Base-by-base conservation (phyloP, 2,888 invertebrate species). In the Cheilosia urbana region DNA sequence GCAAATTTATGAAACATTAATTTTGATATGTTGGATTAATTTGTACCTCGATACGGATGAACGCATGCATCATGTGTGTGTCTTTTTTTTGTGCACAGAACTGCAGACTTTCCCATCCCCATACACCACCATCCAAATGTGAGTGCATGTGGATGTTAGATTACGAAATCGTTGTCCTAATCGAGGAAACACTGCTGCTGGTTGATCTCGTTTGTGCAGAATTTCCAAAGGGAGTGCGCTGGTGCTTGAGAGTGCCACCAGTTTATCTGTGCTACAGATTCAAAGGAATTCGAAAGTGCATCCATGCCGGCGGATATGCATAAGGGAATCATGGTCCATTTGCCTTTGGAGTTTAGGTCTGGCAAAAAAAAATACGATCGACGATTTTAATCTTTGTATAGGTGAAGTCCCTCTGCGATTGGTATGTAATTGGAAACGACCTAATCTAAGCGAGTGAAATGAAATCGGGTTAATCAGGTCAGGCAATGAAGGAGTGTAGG, bases 1-100 rank as follows among this genome's bases (percentile, higher is more conserved):
- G 15, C 51, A 62, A 65, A 68, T 68, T 66, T 75, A 75, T 80
- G 75, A 80, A 75, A 80, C 75, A 80, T 80, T 75, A 68, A 80
- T 68, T 80, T 68, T 75, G 62, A 75, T 80, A 68, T 75, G 80
- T 80, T 75, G 60, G 75, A 60, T 68, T 75, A 75, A 73, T 68
- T 80, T 80, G 60, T 80, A 75, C 68, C 49, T 63, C 24, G 68
- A 53, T 80, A 17, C 37, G 66, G 68, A 75, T 62, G 80, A 75
- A 75, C 47, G 68, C 66, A 68, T 68, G 49, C 47, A 65, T 55
- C 73, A 63, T 68, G 68, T 68, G 45, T 68, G 37, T 37, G 24
- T 49, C 27, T 17, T 37, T 53, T 68, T 24, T 17, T 30, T 27
- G 40, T 37, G 21, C 19, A 9, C 2, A 9, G 9, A 9, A 30